A percentile compares a stretch with the other conserved stretches of the same genome.
Evolutionary conservation across 1,140 invertebrate species (phyloP).

Genomic region (Macrobrachium nipponense): DNA sequence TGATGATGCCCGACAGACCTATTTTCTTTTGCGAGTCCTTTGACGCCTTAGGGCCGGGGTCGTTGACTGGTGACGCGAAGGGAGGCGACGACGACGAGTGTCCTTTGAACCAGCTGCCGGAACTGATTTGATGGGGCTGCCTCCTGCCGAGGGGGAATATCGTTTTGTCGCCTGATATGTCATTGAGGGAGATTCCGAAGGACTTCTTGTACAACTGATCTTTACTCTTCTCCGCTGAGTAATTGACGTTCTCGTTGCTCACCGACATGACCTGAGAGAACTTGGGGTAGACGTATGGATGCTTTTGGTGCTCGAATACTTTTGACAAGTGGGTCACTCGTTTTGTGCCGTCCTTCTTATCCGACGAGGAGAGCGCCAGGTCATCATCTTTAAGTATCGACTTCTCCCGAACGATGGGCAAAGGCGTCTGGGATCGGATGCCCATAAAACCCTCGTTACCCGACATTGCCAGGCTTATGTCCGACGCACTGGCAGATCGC

Average conservation of each 20-base stretch:
- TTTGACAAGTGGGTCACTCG: no score
- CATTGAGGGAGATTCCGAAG: slow-evolving; percentile 34
- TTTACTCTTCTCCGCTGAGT: background rate
- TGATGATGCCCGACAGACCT: slow-evolving; percentile 38
- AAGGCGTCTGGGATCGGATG: background rate
- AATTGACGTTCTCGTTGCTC: slow-evolving; percentile 35
- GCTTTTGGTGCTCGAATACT: no score
- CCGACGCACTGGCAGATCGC: slow-evolving; percentile 2
- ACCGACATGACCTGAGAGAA: background rate
- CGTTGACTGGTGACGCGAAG: background rate
- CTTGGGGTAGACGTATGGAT: background rate
- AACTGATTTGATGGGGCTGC: slow-evolving; percentile 22
- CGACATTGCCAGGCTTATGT: background rate
- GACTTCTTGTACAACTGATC: slow-evolving; percentile 27
- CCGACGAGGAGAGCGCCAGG: background rate
- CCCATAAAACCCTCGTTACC: no score
- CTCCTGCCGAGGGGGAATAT: slow-evolving; percentile 22
- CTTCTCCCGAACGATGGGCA: background rate
- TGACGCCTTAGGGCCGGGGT: background rate
- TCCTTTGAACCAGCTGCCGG: slow-evolving; percentile 24
- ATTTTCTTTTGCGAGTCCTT: background rate
- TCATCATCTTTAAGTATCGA: background rate
- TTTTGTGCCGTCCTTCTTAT: background rate
- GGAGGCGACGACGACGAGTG: background rate
- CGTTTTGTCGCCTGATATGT: slow-evolving; percentile 22